Percentiles rank a stretch among this genome's conserved stretches.
phyloP scores from a whole-genome alignment of 2,888 invertebrate species.

The Tiliacea aurago region DNA sequence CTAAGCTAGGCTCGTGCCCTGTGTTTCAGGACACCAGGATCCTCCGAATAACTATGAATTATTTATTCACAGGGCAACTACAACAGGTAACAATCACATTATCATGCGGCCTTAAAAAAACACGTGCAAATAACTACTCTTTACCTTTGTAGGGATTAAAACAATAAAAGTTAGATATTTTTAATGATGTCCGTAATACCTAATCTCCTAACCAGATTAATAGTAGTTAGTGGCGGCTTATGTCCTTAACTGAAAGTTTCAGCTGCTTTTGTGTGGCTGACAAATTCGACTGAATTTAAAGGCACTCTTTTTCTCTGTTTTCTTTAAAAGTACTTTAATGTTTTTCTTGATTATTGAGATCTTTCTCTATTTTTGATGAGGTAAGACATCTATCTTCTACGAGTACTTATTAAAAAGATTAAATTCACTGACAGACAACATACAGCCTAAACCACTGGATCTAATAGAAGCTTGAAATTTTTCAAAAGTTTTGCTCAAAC shows the following conservation, averaged over 20 bases:
- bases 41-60: too few relatives aligned
- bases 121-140: not conserved
- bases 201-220: not conserved
- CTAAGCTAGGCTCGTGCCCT: too few relatives aligned
- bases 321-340: not conserved
- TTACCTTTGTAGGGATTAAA: conserved; percentile 16
- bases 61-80: too few relatives aligned
- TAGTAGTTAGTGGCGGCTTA: conserved; percentile 2
- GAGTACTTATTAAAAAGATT: too few relatives aligned
- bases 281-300: not conserved
- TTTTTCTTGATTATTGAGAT: not conserved
- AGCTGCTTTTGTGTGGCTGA: not conserved
- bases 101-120: not conserved
- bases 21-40: too few relatives aligned
- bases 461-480: too few relatives aligned
- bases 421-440: too few relatives aligned
- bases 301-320: not conserved
- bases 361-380: too few relatives aligned
- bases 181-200: conserved; percentile 6
- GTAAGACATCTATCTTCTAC: too few relatives aligned
- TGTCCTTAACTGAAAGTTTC: not conserved
- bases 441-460: too few relatives aligned
- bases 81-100: too few relatives aligned
- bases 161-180: not conserved
- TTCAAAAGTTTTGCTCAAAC: too few relatives aligned